Conservation (phyloP, 64 coral and sea anemone genomes). For the Acropora yongei region DNA sequence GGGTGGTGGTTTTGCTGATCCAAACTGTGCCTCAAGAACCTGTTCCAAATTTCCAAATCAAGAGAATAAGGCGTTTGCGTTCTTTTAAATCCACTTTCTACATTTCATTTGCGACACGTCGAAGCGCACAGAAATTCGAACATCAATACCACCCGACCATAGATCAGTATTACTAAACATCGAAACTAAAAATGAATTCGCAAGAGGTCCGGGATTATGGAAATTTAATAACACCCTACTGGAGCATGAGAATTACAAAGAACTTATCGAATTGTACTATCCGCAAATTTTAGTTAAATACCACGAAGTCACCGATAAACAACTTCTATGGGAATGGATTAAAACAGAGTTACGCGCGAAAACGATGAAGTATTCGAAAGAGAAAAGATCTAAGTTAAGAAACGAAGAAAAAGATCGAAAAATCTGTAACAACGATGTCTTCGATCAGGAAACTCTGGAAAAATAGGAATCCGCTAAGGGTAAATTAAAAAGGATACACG, state of each 20-base stretch:
- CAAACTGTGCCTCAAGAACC: too few relatives aligned
- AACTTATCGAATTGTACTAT: neutral
- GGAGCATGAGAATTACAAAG: neutral
- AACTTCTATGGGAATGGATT: neutral
- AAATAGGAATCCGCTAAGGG: neutral
- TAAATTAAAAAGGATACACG: neutral
- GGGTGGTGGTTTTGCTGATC: too few relatives aligned
- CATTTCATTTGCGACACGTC: too few relatives aligned
- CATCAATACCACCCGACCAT: too few relatives aligned
- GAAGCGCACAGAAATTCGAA: too few relatives aligned
- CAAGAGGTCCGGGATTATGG: too few relatives aligned
- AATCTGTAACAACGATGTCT: neutral
- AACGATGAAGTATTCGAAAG: slow-evolving; percentile 1
- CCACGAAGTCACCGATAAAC: neutral
- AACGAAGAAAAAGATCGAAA: neutral
- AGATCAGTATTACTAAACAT: too few relatives aligned
- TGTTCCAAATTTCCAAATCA: too few relatives aligned
- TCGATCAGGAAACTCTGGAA: neutral
- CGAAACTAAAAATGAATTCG: too few relatives aligned
- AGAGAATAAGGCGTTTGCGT: too few relatives aligned
- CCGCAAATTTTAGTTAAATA: neutral
- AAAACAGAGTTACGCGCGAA: neutral
- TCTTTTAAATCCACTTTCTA: too few relatives aligned
- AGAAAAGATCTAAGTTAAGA: slow-evolving; percentile 17
- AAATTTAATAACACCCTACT: too few relatives aligned